Base-by-base conservation (phyloP, 30 jellyfish, hydroid and myxozoan species). In the Mastigias papua region DNA sequence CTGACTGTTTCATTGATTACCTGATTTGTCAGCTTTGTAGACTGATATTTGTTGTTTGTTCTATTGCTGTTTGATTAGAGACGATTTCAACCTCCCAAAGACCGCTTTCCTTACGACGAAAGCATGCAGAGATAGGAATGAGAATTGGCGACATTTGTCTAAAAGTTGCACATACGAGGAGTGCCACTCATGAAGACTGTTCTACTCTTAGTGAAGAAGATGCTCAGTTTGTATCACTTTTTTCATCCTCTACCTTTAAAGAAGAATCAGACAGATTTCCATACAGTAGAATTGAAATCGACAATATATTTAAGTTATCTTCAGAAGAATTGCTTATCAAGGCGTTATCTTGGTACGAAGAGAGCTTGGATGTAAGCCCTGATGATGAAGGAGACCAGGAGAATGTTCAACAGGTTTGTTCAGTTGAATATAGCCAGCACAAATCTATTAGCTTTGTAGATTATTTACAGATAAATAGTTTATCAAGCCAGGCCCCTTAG, bases 271-370 rank as follows among this genome's bases (percentile, higher is more conserved):
- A 17, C 67, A 51, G 25, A 5, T 13, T 2, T 4, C 27, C 16
- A 21, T 2, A 23, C 67, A 5, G 25, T 23, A 51, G 4, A 51
- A 17, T 2, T 51, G 5, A 16, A 23, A 51, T 87, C 50, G 89
- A 77, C 21, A 86, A 90, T 16, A 71, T 80, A 22, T 93, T 93
- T 66, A 54, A 71, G 26, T 33, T 68, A 27, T 42, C 85, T 2
- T n/a, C 83, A 2, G 98, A 93, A 51, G 88, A 87, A 34, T 63
- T 87, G 75, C 80, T 93, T 54, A 37, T 64, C 71, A 25, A 30
- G 22, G 84, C 98, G 50, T 78, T 82, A 19, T 48, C 76, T 22
- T 86, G 93, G 87, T 93, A 93, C 70, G 97, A 93, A 60, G 35
- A 76, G 29, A 84, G 96, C 48, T 42, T 88, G 65, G 79, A 70